Conservation (phyloP, 1,140 invertebrate genomes). For the Tetraneura akinire region DNA sequence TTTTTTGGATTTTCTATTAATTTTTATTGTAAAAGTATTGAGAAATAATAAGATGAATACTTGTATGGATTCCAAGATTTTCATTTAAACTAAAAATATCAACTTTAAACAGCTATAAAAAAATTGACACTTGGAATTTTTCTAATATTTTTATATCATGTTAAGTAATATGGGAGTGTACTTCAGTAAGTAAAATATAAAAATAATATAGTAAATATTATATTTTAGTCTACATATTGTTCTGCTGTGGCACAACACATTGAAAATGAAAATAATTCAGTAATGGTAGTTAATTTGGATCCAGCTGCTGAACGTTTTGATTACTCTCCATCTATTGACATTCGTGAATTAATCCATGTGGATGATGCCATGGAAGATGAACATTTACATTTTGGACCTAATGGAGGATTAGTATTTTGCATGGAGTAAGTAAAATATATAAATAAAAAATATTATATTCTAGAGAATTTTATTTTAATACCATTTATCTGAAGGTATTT, state of each 20-base stretch:
- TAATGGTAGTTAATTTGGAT: conserved; percentile 94
- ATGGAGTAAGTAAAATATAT: conserved; percentile 76
- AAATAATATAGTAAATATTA: background rate
- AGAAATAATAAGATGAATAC: too few species aligned
- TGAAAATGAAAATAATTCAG: conserved; percentile 69
- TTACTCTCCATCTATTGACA: conserved; percentile 85
- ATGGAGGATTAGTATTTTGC: conserved; percentile 95
- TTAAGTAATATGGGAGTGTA: too few species aligned
- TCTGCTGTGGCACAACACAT: conserved; percentile 84
- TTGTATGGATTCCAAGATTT: too few species aligned
- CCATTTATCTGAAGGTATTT: conserved; percentile 70
- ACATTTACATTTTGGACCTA: conserved; percentile 92
- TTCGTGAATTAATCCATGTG: conserved; percentile 89
- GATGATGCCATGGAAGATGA: conserved; percentile 98
- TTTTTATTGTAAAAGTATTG: too few species aligned
- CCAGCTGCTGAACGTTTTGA: conserved; percentile 96
- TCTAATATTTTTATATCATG: too few species aligned
- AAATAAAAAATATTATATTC: too few species aligned
- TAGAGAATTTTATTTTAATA: conserved; percentile 35
- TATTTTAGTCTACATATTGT: conserved; percentile 91
- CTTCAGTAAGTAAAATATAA: too few species aligned
- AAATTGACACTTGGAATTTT: too few species aligned
- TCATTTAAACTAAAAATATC: too few species aligned
- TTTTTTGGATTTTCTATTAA: too few species aligned
- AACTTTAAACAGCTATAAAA: too few species aligned